Base-by-base conservation (phyloP, 1,140 invertebrate genomes). In the Scaptomyza hsui region DNA sequence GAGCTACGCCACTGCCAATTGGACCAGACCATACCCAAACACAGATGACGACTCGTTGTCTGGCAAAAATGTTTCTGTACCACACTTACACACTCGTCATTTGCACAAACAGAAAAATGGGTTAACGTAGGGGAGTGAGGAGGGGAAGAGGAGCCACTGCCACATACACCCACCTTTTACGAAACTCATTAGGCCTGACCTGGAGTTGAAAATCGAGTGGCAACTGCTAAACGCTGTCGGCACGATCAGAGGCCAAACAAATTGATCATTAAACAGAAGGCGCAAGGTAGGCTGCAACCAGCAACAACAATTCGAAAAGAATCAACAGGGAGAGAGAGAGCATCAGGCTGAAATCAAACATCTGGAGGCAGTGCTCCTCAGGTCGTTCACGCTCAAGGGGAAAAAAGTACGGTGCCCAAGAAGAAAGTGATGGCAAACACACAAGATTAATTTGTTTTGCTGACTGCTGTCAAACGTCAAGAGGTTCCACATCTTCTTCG, bases 261-360 rank as follows among this genome's bases (percentile, higher is more conserved):
- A 89, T 89, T 89, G 88, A 88, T 89, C 86, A 86, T 86, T 86
- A 86, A 88, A 86, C 82, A 88, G 82, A 86, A 86, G 82, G 82
- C 82, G 68, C 69, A 86, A 79, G 81, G 80, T 74, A 74, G 80
- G 80, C 81, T 47, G 37, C 57, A 24, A 6, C 48, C 55, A 67
- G 26, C 61, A 67, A 48, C 47, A 41, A 42, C 59, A 55, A 26
- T 1, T 32, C 9, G 29, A 32, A 32, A 32, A 32, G 29, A 32
- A 10, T 32, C 9, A 32, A 32, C 29, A 32, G 32, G n/a, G 32
- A 12, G n/a, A 68, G 32, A 6, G 75, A 41, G 57, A 68, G 60
- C 75, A 77, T 64, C 71, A 75, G 79, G 49, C 64, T 51, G 68
- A 85, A 76, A 78, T 83, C 86, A 90, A 90, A 89, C 86, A 89